Percentiles rank a stretch among this genome's conserved stretches.
phyloP scores from a whole-genome alignment of 1,140 invertebrate genomes.

The Scaptomyza graminum region DNA sequence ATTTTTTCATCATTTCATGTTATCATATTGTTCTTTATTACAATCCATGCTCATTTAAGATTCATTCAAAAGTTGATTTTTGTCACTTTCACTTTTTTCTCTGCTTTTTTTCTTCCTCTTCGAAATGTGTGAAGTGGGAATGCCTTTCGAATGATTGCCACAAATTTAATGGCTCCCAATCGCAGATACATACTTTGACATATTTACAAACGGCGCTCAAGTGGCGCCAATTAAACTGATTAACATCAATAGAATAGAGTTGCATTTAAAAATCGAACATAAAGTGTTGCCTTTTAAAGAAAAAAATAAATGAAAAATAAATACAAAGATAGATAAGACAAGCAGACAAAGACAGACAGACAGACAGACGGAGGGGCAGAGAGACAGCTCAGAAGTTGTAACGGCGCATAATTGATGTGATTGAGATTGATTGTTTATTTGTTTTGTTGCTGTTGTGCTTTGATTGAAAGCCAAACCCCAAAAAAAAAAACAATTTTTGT shows the following conservation, averaged over 20 bases:
- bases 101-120: not conserved
- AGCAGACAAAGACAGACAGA: constrained; percentile 31
- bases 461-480: constrained; percentile 43
- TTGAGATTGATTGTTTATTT: constrained; percentile 81
- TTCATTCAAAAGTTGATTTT: constrained; percentile 57
- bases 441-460: constrained; percentile 36
- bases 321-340: constrained; percentile 55
- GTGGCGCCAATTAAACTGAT: constrained; percentile 80
- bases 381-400: constrained; percentile 55
- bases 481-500: constrained; percentile 4
- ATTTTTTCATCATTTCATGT: too few species aligned
- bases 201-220: constrained; percentile 52
- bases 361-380: constrained; percentile 12
- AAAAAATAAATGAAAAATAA: constrained; percentile 5
- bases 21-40: too few species aligned
- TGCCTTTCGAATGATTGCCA: constrained; percentile 74
- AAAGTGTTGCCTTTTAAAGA: constrained; percentile 43
- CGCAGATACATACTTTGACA: constrained; percentile 14
- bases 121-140: constrained; percentile 35
- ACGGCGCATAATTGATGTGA: constrained; percentile 78
- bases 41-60: not conserved
- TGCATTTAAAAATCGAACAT: constrained; percentile 7
- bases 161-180: constrained; percentile 70
- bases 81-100: constrained; percentile 60
- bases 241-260: constrained; percentile 70